Evolutionary conservation across 2,113 vertebrate species (phyloP), one percentile per base, ranked within the genome.

Genomic region (Alosa alosa): DNA sequence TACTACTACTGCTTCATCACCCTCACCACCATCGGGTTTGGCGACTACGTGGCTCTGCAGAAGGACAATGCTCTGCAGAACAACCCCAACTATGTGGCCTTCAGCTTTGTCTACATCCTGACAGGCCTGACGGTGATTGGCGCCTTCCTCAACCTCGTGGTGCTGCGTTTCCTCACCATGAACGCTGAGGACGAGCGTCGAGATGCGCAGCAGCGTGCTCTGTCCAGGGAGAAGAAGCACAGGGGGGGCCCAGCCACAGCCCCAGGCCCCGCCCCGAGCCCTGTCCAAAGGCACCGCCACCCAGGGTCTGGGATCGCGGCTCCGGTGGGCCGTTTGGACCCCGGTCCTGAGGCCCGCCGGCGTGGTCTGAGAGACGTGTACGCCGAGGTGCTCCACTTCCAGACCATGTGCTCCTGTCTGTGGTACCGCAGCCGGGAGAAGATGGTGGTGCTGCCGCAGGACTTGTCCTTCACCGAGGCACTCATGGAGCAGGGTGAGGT

Each of bases 1-100:
- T 99, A 97, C 89, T 99, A 99, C 93, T 99, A 97, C 93, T 99
- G 98, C 94, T 99, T 99, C 93, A 99, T 99, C 93, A 99, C 98
- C 6, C 97, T 99, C 86, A 99, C 98, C 93, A 99, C 98, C 90
- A 99, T 99, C 17, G 98, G 95, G 0, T 95, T 95, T 44, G 95
- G 95, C 0, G 95, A 95, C 91, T 95, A 95, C 0, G 95, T 95
- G 95, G 98, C 98, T 0, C 95, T 99, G 88, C 98, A 99, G 95
- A 97, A 97, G 94, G 97, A 99, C 86, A 94, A 97, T 20, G 96
- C 98, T 0, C 95, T 99, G 86, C 97, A 99, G 93, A 99, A 95
- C 17, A 96, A 98, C 91, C 98, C 97, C 0, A 95, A 97, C 82
- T 99, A 99, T 5, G 98, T 99, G 93, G 96, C 97, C 87, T 99